Conservation (phyloP, 2,113 vertebrate species). For the Platichthys flesus region DNA sequence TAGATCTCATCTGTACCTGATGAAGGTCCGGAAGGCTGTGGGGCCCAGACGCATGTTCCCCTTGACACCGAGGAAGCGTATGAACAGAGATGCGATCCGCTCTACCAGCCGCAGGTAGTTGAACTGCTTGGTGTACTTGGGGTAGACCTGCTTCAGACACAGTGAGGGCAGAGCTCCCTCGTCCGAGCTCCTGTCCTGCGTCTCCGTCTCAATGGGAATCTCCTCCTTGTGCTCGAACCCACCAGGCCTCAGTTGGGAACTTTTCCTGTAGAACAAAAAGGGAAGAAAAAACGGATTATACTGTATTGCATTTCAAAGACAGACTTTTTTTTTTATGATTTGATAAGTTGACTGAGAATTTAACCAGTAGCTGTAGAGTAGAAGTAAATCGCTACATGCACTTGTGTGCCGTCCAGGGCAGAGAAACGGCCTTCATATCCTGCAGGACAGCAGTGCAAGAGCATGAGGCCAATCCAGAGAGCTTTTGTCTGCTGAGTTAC, state of each 20-base stretch:
- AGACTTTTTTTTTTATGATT: not conserved
- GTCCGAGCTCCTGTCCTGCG: slow-evolving; percentile 41
- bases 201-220: slow-evolving; percentile 42
- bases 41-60: slow-evolving; percentile 93
- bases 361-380: not conserved
- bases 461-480: slow-evolving; percentile 3
- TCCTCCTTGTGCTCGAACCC: slow-evolving; percentile 55
- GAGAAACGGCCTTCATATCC: slow-evolving; percentile 1
- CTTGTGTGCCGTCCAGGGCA: not conserved
- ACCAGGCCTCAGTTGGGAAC: slow-evolving; percentile 57
- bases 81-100: slow-evolving; percentile 88
- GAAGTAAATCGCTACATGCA: not conserved
- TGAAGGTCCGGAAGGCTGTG: slow-evolving; percentile 93
- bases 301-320: not conserved
- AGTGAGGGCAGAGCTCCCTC: slow-evolving; percentile 82
- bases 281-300: not conserved
- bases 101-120: slow-evolving; percentile 90
- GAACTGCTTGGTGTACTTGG: slow-evolving; percentile 94
- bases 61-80: slow-evolving; percentile 95
- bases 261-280: slow-evolving; percentile 42
- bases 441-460: not conserved
- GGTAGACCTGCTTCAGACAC: slow-evolving; percentile 96
- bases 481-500: slow-evolving; percentile 25
- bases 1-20: slow-evolving; percentile 80
- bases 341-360: not conserved